Conservation (phyloP, 2,113 vertebrate genomes). For the Muntiacus reevesi region DNA sequence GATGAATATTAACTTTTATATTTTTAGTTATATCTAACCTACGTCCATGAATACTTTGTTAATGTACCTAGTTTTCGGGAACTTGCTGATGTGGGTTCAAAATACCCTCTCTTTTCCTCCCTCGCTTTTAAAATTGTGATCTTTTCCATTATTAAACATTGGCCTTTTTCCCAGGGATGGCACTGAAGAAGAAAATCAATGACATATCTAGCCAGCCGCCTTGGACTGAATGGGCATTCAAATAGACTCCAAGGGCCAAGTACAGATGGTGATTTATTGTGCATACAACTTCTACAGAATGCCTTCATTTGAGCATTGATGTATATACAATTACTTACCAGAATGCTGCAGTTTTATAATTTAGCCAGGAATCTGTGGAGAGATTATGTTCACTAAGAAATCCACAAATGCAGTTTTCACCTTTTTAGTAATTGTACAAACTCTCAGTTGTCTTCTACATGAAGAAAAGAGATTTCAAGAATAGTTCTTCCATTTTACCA, state of each 20-base stretch:
- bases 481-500: conserved; percentile 29
- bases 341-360: conserved; percentile 46
- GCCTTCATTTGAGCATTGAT: conserved; percentile 48
- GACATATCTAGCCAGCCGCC: conserved; percentile 38
- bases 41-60: conserved; percentile 13
- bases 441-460: conserved; percentile 29
- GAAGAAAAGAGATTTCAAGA: conserved; percentile 58
- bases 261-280: conserved; percentile 36
- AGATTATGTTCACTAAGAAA: conserved; percentile 64
- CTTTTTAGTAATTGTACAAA: conserved; percentile 48
- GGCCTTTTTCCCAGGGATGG: conserved; percentile 54
- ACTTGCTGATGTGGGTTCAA: conserved; percentile 25
- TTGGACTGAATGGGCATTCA: conserved; percentile 61
- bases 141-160: conserved; percentile 50
- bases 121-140: conserved; percentile 47
- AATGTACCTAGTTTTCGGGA: conserved; percentile 20
- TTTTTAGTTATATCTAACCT: conserved; percentile 23
- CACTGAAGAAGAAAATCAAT: conserved; percentile 59
- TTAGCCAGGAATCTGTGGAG: conserved; percentile 50
- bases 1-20: conserved; percentile 28
- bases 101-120: neutral
- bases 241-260: conserved; percentile 34
- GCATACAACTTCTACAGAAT: conserved; percentile 51
- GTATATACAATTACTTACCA: conserved; percentile 48
- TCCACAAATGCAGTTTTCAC: conserved; percentile 47